Conservation (phyloP, 2,113 vertebrate species). For the Bombycilla garrulus region DNA sequence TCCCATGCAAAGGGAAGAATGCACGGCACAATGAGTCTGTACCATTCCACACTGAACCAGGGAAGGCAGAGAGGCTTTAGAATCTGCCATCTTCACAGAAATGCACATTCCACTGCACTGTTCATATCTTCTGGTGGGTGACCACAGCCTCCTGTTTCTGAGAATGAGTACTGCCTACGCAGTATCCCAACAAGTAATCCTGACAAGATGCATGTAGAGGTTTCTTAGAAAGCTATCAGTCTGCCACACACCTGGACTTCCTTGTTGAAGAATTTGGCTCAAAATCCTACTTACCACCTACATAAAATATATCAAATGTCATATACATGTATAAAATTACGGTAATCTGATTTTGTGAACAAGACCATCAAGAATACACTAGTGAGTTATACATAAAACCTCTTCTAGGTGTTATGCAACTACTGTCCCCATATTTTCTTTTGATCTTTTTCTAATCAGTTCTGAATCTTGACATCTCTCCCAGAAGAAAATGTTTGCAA, state of each 20-base stretch:
- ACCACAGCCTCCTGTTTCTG: background rate
- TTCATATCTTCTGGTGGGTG: background rate
- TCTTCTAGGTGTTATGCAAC: background rate
- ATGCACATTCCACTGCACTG: background rate
- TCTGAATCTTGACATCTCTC: background rate
- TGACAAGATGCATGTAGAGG: background rate
- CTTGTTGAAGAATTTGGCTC: background rate
- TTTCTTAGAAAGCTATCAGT: background rate
- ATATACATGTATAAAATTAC: background rate
- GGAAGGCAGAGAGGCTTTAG: background rate
- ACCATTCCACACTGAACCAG: background rate
- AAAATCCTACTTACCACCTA: background rate
- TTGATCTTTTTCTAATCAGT: background rate
- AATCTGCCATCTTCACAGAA: background rate
- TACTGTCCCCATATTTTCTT: background rate
- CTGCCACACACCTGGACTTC: background rate
- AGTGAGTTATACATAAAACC: background rate
- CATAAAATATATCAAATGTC: background rate
- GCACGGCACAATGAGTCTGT: background rate
- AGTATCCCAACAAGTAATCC: background rate
- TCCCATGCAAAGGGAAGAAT: background rate
- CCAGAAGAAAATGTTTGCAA: background rate
- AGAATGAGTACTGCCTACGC: background rate
- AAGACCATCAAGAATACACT: background rate
- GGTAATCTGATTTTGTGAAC: background rate